phyloP scores from a whole-genome alignment of 2,797 vertebrate species.

The Euthynnus affinis region DNA sequence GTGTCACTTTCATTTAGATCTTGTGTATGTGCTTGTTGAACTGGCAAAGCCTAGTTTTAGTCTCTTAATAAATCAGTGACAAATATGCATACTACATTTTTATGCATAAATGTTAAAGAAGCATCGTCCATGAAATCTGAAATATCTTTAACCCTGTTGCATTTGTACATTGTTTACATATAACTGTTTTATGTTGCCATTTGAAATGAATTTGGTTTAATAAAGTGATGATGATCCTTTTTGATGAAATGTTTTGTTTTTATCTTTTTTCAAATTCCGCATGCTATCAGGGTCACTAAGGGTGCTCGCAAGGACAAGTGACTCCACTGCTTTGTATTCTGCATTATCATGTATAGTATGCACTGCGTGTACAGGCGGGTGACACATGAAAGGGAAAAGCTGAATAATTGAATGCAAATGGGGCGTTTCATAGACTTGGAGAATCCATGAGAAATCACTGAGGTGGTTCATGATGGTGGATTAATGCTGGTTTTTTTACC shows the following conservation, averaged over 20 bases:
- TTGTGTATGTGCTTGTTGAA: conserved; percentile 5
- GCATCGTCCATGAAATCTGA: not conserved
- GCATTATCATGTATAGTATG: not conserved
- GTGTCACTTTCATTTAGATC: not conserved
- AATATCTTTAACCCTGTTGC: conserved; percentile 13
- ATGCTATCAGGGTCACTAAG: conserved; percentile 13
- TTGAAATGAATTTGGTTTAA: conserved; percentile 50
- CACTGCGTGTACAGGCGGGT: not conserved
- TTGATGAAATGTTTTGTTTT: conserved; percentile 24
- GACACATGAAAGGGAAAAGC: not conserved
- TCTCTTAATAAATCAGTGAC: not conserved
- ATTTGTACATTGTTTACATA: conserved; percentile 39
- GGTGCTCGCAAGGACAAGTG: conserved; percentile 20
- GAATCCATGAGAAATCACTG: too few species aligned
- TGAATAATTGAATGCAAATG: too few species aligned
- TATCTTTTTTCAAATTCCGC: conserved; percentile 17
- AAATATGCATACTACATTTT: conserved; percentile 8
- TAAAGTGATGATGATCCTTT: conserved; percentile 44
- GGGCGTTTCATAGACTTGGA: too few species aligned
- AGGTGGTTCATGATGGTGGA: too few species aligned
- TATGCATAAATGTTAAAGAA: not conserved
- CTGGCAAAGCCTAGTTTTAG: not conserved
- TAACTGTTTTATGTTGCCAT: conserved; percentile 33
- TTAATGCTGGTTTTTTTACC: too few species aligned
- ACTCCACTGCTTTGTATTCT: not conserved